Base-by-base conservation (phyloP, 2,888 invertebrate species). In the Platerodrilus igneus region DNA sequence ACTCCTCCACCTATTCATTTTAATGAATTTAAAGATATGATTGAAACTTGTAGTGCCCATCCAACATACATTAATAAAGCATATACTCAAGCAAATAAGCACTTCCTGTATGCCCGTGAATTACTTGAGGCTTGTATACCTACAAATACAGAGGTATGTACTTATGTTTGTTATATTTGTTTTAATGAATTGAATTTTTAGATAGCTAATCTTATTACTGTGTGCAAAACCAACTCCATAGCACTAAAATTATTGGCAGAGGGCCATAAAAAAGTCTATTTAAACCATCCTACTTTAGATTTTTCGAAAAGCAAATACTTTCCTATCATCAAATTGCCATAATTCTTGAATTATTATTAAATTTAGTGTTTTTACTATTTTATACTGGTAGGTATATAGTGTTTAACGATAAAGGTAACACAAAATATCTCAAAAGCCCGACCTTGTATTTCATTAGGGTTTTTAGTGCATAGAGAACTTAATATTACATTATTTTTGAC, bases 171-270 rank as follows among this genome's bases (percentile, higher is more conserved):
- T n/a, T n/a, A n/a, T n/a, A n/a, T n/a, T n/a, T n/a, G n/a, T n/a
- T n/a, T n/a, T n/a, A n/a, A n/a, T n/a, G n/a, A n/a, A n/a, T n/a
- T n/a, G n/a, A n/a, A n/a, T n/a, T n/a, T 75, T 10, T 70, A 89
- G 84, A 79, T 88, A 42, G 72, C 76, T 16, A 86, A 86, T 62
- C 76, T 95, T 48, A 72, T 94, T 31, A 90, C 88, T 70, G 86
- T 96, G 50, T 84, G 89, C 22, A 96, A 96, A 75, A 93, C 91
- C 0, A 97, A 97, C 74, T 93, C 91, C 64, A 86, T 97, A 52
- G 95, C 96, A 8, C 76, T 94, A 69, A 94, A 93, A 69, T 73
- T 97, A 42, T 69, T 96, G 48, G 87, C 90, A 0, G 90, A 89
- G 45, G 96, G 95, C 5, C 94, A 95, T 67, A 91, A 89, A 66